Evolutionary conservation across 2,888 invertebrate species (phyloP), one percentile per base, ranked within the genome.

Genomic region (Platynereis dumerilii): DNA sequence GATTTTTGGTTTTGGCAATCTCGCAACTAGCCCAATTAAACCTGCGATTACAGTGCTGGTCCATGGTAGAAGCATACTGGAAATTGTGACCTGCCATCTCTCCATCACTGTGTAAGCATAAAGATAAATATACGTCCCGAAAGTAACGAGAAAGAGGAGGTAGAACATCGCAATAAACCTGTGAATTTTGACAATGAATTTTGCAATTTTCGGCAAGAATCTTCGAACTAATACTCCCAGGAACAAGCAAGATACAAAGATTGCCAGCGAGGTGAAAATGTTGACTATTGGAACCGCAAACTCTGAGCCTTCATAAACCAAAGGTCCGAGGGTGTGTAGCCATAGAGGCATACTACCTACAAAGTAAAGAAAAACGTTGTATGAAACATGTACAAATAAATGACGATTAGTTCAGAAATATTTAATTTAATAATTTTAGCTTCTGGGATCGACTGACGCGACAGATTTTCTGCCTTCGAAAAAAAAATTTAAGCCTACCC

Each of bases 311-410:
- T 52, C 20, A 3, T 48, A 29, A 2, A 60, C 20, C 10, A 52
- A 15, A 26, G 72, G 67, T 3, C 86, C 86, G 44, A 87, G 74
- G 2, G 85, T 79, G 67, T 81, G 83, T 72, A 87, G 72, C 87
- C 87, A 87, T 3, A 86, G 71, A 0, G 86, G 86, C 79, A 87
- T 85, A 81, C 86, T 82, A 10, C 80, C 85, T 84, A 74, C 34
- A 78, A 75, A 48, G 5, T 10, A 3, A 48, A 48, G 7, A 22
- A 12, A 48, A 48, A 22, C 22, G 12, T 34, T 34, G 34, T 7
- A 34, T 34, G 12, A 34, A 34, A 7, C 34, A 34, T n/a, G n/a
- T n/a, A n/a, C n/a, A n/a, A n/a, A n/a, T n/a, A n/a, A n/a, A n/a
- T n/a, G n/a, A n/a, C n/a, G n/a, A n/a, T n/a, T n/a, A n/a, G n/a